Conservation (phyloP, 2,797 vertebrate species). For the Macroramphosus scolopax region DNA sequence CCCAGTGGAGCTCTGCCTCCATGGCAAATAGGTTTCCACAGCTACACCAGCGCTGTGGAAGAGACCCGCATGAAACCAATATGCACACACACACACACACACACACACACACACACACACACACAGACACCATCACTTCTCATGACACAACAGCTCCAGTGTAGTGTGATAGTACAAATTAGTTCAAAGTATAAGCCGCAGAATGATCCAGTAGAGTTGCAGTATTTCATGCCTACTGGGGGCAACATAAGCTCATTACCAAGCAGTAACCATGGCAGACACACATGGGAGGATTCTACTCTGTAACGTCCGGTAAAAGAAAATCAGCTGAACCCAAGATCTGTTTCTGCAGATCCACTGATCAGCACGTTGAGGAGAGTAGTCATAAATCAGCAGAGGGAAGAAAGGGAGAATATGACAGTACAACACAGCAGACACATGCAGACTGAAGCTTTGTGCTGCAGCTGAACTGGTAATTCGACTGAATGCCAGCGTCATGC, state of each 20-base stretch:
- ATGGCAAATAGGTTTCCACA: constrained; percentile 68
- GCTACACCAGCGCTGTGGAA: constrained; percentile 49
- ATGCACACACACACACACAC: constrained; percentile 3
- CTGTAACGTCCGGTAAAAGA: constrained; percentile 8
- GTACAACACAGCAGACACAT: constrained; percentile 27
- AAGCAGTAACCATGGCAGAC: constrained; percentile 41
- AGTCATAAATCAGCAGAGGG: constrained; percentile 44
- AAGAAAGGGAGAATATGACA: constrained; percentile 2
- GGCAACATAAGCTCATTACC: constrained; percentile 64
- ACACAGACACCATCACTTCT: constrained; percentile 12
- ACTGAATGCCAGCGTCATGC: no score
- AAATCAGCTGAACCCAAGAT: constrained; percentile 20
- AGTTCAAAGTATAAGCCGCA: constrained; percentile 45
- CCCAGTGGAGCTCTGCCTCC: constrained; percentile 65
- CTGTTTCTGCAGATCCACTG: constrained; percentile 45
- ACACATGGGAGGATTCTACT: constrained; percentile 28
- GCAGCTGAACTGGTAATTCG: no score
- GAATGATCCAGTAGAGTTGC: constrained; percentile 52
- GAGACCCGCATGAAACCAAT: constrained; percentile 36
- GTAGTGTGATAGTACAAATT: constrained; percentile 38
- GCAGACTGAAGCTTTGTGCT: constrained; percentile 30
- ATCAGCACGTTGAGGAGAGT: constrained; percentile 40
- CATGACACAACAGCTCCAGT: no score
- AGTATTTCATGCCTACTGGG: constrained; percentile 56
- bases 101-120: constrained; percentile 14